Evolutionary conservation across 2,888 invertebrate species (phyloP), one percentile per base, ranked within the genome.

Genomic region (Orthonevra nobilis): DNA sequence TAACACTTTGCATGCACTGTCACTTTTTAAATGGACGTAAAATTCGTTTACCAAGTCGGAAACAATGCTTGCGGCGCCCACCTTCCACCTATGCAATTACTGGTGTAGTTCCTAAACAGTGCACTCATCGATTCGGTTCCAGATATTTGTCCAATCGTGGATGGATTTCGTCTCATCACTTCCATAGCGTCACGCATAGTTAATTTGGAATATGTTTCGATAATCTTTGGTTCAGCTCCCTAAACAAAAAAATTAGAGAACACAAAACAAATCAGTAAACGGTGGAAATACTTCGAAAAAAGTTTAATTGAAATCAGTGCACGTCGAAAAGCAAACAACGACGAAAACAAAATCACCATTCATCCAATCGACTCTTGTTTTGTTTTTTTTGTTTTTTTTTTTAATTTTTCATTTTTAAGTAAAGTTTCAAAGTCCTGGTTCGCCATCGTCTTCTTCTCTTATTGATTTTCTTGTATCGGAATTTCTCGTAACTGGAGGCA

Each of bases 151-250:
- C 95, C 95, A 83, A 95, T 94, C 0, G 95, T 95, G 6, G 95
- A 95, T 6, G 95, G 95, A 88, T 95, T 96, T 77, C 96, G 91
- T 83, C 95, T 92, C 93, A 96, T 96, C 83, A 95, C 95, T 85
- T 96, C 96, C 91, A 97, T 94, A 9, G 97, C 98, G 88, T 98
- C 98, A 84, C 94, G 93, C 95, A 97, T 96, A 15, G 96, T 96
- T 83, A 97, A 89, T 86, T 97, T 97, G 2, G 97, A 96, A 89
- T 96, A 97, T 0, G 97, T 97, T 89, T 97, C 97, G 85, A 97
- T 91, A 83, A 97, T 97, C 88, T 97, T 97, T 60, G 97, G 97
- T 86, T 97, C 97, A 46, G 94, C 94, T 75, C 96, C 96, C 91
- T 89, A 42, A 14, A 75, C 54, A 44, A 36, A 19, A 3, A 40